Evolutionary conservation across 2,797 vertebrate genomes (phyloP).

Genomic region (Pangasius larnaudii): DNA sequence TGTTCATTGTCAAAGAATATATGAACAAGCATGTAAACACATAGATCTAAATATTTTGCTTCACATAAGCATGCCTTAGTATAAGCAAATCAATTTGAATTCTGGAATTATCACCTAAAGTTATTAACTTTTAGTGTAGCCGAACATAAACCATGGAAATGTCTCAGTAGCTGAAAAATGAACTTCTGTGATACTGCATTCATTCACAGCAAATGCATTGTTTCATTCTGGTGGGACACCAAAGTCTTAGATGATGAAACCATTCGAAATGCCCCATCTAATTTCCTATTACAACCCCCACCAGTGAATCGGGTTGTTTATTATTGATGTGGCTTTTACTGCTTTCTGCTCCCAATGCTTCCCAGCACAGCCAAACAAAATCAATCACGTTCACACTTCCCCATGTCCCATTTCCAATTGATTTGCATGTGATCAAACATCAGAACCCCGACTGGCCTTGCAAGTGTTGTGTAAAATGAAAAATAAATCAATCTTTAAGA

Average conservation of each 20-base stretch:
- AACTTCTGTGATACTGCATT: neutral
- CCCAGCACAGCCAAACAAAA: conserved; percentile 50
- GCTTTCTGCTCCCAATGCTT: conserved; percentile 44
- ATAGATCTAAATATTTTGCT: neutral
- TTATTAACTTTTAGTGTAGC: neutral
- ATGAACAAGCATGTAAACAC: neutral
- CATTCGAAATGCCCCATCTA: conserved; percentile 65
- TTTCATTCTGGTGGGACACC: conserved; percentile 35
- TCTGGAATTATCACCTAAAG: neutral
- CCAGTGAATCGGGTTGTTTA: conserved; percentile 47
- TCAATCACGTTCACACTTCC: conserved; percentile 58
- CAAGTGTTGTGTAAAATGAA: conserved; percentile 15
- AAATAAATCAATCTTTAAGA: conserved; percentile 11
- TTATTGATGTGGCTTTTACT: conserved; percentile 50
- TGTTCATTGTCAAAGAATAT: neutral
- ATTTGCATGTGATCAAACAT: conserved; percentile 56
- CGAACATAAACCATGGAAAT: neutral
- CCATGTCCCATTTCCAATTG: conserved; percentile 50
- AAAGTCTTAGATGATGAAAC: conserved; percentile 75
- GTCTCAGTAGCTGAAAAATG: neutral
- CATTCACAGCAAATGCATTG: neutral
- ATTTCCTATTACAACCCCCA: conserved; percentile 49
- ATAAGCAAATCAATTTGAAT: neutral
- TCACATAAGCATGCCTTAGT: neutral
- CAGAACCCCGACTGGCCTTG: conserved; percentile 52